Evolutionary conservation across 2,113 vertebrate genomes (phyloP).

Genomic region (Syngnathus floridae): DNA sequence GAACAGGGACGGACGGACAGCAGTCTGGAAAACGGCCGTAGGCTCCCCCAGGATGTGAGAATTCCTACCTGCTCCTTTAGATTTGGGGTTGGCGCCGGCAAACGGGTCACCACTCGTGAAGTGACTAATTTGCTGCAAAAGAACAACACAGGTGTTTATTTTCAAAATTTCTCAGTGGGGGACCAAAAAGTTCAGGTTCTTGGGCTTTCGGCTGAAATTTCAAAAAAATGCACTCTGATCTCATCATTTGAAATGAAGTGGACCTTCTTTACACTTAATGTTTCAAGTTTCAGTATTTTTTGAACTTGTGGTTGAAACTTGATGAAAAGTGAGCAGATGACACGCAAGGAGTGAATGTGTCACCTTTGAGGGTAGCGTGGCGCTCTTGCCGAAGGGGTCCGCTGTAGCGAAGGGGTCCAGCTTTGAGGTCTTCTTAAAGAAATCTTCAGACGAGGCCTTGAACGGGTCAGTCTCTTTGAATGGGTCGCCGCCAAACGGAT

Average conservation of each 20-base stretch:
- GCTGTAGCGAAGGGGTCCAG: constrained; percentile 82
- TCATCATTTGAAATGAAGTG: too few species aligned
- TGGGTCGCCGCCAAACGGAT: constrained; percentile 93
- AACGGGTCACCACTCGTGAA: constrained; percentile 87
- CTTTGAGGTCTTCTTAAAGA: constrained; percentile 88
- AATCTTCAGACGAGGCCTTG: constrained; percentile 80
- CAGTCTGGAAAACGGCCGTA: background rate
- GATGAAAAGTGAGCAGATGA: background rate
- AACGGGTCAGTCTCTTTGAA: constrained; percentile 94
- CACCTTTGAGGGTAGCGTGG: constrained; percentile 82
- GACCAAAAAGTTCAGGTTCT: too few species aligned
- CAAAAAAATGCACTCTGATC: too few species aligned
- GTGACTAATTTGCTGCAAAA: constrained; percentile 72
- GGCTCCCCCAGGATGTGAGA: background rate
- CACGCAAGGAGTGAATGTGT: background rate
- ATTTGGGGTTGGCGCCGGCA: constrained; percentile 75
- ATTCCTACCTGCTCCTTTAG: constrained; percentile 83
- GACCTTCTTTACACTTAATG: too few species aligned
- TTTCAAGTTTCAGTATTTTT: background rate
- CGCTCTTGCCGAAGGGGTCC: constrained; percentile 86
- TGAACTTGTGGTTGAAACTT: background rate
- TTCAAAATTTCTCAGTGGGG: too few species aligned
- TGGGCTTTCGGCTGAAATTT: too few species aligned
- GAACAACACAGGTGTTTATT: background rate
- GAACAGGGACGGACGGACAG: constrained; percentile 8